phyloP scores from a whole-genome alignment of 2,797 vertebrate species.

The Eremophila alpestris region DNA sequence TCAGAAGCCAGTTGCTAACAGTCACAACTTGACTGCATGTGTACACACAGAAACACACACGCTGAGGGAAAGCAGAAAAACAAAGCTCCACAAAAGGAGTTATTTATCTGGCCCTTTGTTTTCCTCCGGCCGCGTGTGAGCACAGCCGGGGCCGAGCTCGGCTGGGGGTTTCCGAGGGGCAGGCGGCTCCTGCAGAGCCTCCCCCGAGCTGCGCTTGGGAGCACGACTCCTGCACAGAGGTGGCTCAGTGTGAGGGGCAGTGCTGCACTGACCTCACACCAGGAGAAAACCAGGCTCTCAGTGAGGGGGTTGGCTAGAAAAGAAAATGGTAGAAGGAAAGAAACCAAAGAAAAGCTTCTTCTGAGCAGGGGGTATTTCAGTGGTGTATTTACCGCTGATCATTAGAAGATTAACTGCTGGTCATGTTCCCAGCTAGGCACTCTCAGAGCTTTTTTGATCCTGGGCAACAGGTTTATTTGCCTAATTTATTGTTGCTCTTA shows the following conservation, averaged over 20 bases:
- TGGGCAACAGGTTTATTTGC: conserved; percentile 54
- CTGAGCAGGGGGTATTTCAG: background rate
- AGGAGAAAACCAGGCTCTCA: background rate
- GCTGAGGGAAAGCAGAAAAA: background rate
- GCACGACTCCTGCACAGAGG: background rate
- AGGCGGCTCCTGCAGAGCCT: background rate
- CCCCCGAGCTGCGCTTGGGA: accelerated
- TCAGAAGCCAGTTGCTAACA: background rate
- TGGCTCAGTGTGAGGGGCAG: conserved; percentile 45
- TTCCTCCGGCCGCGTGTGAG: background rate
- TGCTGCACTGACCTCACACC: conserved; percentile 26
- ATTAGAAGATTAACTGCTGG: conserved; percentile 49
- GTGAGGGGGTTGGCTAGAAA: background rate
- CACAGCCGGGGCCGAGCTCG: conserved; percentile 11
- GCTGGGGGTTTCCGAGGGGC: background rate
- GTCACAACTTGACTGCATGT: background rate
- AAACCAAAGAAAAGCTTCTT: background rate
- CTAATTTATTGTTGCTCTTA: conserved; percentile 66
- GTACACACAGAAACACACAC: background rate
- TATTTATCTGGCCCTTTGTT: conserved; percentile 17
- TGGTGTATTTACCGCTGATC: conserved; percentile 13
- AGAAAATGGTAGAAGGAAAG: background rate
- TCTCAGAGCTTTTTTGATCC: conserved; percentile 53
- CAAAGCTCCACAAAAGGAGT: background rate
- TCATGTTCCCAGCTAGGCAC: conserved; percentile 38